A percentile compares a stretch with the other conserved stretches of the same genome.
Conservation (phyloP, 1,140 invertebrate genomes). For the Nebria ingens region DNA sequence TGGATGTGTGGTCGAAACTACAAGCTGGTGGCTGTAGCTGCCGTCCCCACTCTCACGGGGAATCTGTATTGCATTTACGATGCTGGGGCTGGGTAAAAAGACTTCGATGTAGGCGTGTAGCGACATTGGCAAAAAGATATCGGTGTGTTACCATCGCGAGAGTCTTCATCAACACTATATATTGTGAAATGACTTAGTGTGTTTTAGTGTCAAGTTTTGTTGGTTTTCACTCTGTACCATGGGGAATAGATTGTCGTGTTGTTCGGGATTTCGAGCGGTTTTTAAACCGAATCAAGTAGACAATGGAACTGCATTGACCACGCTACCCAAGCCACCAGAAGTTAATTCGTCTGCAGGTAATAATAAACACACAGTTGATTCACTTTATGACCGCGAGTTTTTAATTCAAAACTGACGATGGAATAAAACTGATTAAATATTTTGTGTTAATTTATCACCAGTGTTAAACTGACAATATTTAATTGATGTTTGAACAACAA, state of each 20-base stretch:
- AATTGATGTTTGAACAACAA: no score
- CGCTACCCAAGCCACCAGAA: neutral
- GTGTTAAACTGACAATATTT: no score
- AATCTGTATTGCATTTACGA: neutral
- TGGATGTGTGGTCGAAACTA: no score
- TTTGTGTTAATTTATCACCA: no score
- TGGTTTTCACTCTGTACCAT: neutral
- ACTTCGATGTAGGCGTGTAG: neutral
- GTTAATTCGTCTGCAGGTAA: neutral
- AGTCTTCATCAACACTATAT: no score
- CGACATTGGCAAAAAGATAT: neutral
- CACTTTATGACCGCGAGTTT: no score
- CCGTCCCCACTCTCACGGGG: neutral
- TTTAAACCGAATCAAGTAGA: constrained; percentile 3
- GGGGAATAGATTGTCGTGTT: constrained; percentile 1
- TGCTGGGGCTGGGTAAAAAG: neutral
- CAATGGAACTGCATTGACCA: neutral
- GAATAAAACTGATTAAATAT: no score
- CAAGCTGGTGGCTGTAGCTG: no score
- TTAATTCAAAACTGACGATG: no score
- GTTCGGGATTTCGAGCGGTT: neutral
- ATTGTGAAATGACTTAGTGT: no score
- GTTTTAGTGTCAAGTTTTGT: neutral
- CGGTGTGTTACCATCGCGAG: no score
- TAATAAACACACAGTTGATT: neutral